Conservation (phyloP, 2,797 vertebrate species). For the Remorina albescens region DNA sequence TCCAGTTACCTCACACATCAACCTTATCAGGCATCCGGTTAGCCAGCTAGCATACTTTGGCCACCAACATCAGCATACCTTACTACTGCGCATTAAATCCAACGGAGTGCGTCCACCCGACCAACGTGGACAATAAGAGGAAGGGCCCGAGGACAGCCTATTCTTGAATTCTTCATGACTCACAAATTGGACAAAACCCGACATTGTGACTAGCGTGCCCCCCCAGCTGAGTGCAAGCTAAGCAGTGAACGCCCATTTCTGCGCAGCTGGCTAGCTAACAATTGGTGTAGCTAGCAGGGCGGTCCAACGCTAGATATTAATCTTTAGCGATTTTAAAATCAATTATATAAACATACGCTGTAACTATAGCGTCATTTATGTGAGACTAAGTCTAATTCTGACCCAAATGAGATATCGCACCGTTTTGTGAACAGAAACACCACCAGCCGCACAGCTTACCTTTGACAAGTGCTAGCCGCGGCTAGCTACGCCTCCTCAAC, state of each 20-base stretch:
- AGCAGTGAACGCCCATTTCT: slow-evolving; percentile 83
- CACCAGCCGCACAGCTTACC: slow-evolving; percentile 76
- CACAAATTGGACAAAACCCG: slow-evolving; percentile 9
- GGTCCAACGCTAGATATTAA: slow-evolving; percentile 38
- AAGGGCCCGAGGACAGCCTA: not conserved
- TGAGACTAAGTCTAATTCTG: not conserved
- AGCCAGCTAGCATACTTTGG: slow-evolving; percentile 48
- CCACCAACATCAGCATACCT: slow-evolving; percentile 36
- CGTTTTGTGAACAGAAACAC: slow-evolving; percentile 37
- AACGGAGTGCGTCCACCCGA: not conserved
- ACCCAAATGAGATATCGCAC: not conserved
- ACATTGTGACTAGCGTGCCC: slow-evolving; percentile 24
- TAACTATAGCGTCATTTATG: fast-evolving
- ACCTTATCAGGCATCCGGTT: slow-evolving; percentile 30
- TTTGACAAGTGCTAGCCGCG: slow-evolving; percentile 74
- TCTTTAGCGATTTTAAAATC: slow-evolving; percentile 5
- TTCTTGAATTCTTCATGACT: not conserved
- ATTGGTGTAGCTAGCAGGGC: slow-evolving; percentile 63
- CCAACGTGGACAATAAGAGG: not conserved
- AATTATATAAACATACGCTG: not conserved
- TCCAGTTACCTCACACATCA: slow-evolving; percentile 39
- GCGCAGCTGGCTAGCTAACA: slow-evolving; percentile 72
- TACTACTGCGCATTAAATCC: slow-evolving; percentile 35
- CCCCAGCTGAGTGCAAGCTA: slow-evolving; percentile 46
- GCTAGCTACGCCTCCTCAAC: slow-evolving; percentile 81